Base-by-base conservation (phyloP, 2,888 invertebrate species). In the Phragmatobia fuliginosa region DNA sequence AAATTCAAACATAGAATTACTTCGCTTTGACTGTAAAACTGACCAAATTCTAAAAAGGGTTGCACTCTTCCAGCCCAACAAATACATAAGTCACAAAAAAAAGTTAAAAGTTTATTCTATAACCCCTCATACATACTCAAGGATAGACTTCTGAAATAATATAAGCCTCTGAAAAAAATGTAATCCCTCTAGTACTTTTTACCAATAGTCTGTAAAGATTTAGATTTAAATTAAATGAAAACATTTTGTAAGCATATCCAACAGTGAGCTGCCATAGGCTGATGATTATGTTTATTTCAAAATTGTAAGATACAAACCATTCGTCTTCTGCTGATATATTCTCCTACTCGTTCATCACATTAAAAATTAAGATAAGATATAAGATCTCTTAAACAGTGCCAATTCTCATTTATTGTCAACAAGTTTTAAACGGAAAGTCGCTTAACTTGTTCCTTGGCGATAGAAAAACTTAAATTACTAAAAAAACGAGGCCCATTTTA, bases 401-500 rank as follows among this genome's bases (percentile, higher is more conserved):
- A 28, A 62, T 67, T 31, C 33, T n/a, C 62, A 67, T 67, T 68
- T 63, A 63, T 63, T 62, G 58, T n/a, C 31, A 32, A 58, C 68
- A 62, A 62, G 62, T 61, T 66, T 41, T 45, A 45, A 38, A 52
- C 28, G 32, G 41, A 61, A 33, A 64, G 25, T 14, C n/a, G 25
- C 14, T 56, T 56, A 66, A 41, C 7, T 28, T 38, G 41, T 61
- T 66, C 31, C 61, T 61, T 70, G 49, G 28, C 28, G 64, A 49
- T 69, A 65, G 65, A 60, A 66, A 66, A 60, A 66, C 69, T 52
- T 52, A 61, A 69, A 52, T 66, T 62, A 58, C 56, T 62, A n/a
- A n/a, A n/a, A n/a, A n/a, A n/a, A n/a, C n/a, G n/a, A n/a, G n/a
- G n/a, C n/a, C n/a, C n/a, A n/a, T n/a, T n/a, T n/a, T n/a, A n/a